Evolutionary conservation across 2,888 invertebrate genomes (phyloP).

Genomic region (Anticlea derivata): DNA sequence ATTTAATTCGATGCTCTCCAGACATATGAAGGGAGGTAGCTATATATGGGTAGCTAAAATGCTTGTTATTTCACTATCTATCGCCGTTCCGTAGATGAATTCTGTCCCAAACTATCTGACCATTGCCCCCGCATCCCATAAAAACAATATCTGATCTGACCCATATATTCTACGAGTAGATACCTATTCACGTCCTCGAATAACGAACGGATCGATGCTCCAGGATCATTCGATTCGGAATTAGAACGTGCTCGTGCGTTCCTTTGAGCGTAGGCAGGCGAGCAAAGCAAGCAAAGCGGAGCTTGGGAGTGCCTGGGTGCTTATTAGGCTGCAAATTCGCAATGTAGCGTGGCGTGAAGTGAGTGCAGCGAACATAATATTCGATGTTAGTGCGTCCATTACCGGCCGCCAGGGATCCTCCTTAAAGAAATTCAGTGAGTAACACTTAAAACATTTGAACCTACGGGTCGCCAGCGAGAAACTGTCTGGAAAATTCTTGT

Average conservation of each 20-base stretch:
- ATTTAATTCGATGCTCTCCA: background rate
- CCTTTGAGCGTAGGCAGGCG: conserved; percentile 65
- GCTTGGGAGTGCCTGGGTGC: conserved; percentile 38
- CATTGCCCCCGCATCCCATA: conserved; percentile 16
- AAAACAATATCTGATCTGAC: conserved; percentile 32
- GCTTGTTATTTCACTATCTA: conserved; percentile 19
- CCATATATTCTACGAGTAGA: conserved; percentile 32
- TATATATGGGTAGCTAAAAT: background rate
- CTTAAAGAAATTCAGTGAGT: too few relatives aligned
- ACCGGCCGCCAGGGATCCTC: too few relatives aligned
- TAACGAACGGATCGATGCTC: conserved; percentile 35
- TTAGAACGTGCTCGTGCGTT: conserved; percentile 75
- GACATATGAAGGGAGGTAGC: background rate
- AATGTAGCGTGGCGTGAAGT: conserved; percentile 11
- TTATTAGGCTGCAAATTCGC: conserved; percentile 51
- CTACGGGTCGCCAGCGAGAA: too few relatives aligned
- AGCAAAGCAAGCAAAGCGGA: conserved; percentile 67
- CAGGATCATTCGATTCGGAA: conserved; percentile 59
- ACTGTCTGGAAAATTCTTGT: too few relatives aligned
- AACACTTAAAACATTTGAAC: too few relatives aligned
- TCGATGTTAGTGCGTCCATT: background rate
- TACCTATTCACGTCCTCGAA: conserved; percentile 12
- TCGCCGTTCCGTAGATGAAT: conserved; percentile 14
- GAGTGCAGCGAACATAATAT: conserved; percentile 1
- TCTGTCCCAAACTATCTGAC: conserved; percentile 16